Evolutionary conservation across 2,113 vertebrate genomes (phyloP), one percentile per base, ranked within the genome.

Genomic region (Ranitomeya variabilis): DNA sequence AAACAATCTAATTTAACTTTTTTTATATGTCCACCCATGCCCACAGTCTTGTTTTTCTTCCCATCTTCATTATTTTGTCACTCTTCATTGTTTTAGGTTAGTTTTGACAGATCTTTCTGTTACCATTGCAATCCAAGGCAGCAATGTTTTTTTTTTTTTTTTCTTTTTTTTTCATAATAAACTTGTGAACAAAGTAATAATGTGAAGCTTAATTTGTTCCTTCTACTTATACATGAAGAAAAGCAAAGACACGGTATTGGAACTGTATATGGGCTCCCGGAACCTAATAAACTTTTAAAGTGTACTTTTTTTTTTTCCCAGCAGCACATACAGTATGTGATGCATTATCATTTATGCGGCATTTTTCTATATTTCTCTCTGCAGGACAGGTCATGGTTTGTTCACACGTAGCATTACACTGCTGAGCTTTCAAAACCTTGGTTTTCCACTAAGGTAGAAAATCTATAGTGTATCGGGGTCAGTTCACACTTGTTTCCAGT

Each of bases 1-100:
- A 95, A 94, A 94, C 93, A 90, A 91, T 95, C 95, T 96, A 96
- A 95, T 96, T 96, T 95, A 89, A 95, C 94, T 95, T 93, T 95
- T 93, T 92, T 95, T 91, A 4, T 45, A 64, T 73, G 94, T 92
- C 90, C 92, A 93, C 95, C 94, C 94, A 93, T 93, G 93, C 92
- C 95, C 92, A 91, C 23, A 45, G 13, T 90, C 94, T 94, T 92
- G 92, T 91, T 92, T 91, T 92, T 91, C 90, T 83, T 93, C 91
- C 93, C 89, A 21, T 69, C 71, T 88, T 18, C n/a, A 37, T 69
- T 79, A 83, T n/a, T 51, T 26, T 67, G 23, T n/a, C 37, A 45
- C 67, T 84, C 23, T 88, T 92, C 90, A 92, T 94, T 93, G 95
- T 96, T 94, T 93, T 90, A 94, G 94, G 94, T 95, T 94, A 95